Base-by-base conservation (phyloP, 2,797 vertebrate genomes). In the Leptoclinus maculatus region DNA sequence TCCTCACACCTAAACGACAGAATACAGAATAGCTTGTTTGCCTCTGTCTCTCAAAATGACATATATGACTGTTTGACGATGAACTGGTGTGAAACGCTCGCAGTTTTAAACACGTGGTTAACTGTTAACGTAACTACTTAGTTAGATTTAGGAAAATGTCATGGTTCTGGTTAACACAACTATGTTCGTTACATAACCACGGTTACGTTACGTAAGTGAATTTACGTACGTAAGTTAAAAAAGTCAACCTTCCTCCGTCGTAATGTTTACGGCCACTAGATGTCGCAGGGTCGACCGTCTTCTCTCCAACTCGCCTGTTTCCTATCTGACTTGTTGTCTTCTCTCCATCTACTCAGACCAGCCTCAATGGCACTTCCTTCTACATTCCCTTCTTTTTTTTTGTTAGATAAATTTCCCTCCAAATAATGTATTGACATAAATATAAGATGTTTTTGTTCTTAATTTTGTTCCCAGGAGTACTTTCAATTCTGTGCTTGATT, bases 401-500 rank as follows among this genome's bases (percentile, higher is more conserved):
- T 29, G 4, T 29, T n/a, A 12, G 11, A 27, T 69, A 13, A 1
- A 14, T 53, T 65, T 68, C 14, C 16, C 10, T 83, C 34, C 59
- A 80, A 14, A 43, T 43, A 45, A 29, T 56, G 5, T 34, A 59
- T 12, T 78, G 27, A 63, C 19, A 56, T 39, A 54, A 47, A 54
- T 29, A 47, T 32, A 39, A 43, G n/a, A 66, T 21, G 1, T 21
- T 54, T 76, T 34, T 25, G 13, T 36, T 43, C 1, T 47, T 77
- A 66, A 69, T 74, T 56, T 74, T 2, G n/a, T 36, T 41, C 71
- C 19, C 41, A 36, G 14, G 23, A 57, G 36, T 36, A n/a, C 27
- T 41, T 17, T 38, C 13, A 49, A 49, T 49, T 56, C 3, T 66
- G 25, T 63, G 21, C 47, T 49, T 5, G 41, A 43, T 14, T 14